These are phyloP conservation scores for Oxyruncus cristatus DNA, from an alignment of 2,113 vertebrate genomes.

Conservation along the genomic window DNA sequence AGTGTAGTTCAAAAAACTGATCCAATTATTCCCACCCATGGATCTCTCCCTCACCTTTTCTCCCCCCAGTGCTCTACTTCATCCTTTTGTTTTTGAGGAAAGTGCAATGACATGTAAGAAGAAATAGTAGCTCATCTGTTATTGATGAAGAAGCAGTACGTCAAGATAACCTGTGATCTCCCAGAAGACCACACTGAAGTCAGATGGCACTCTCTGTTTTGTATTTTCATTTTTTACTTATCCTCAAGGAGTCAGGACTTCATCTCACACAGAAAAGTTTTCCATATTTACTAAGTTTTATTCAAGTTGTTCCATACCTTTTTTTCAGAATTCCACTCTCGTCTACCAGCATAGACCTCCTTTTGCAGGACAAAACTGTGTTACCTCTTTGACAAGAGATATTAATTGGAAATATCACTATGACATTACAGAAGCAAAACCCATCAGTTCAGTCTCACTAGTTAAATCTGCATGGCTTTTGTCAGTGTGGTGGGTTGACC, in stretches of 20 bases:
- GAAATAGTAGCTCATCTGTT: constrained; percentile 66
- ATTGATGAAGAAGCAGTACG: constrained; percentile 58
- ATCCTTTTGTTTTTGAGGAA: constrained; percentile 43
- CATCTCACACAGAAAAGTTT: constrained; percentile 6
- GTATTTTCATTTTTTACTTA: constrained; percentile 41
- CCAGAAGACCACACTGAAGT: constrained; percentile 17
- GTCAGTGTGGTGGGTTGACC: neutral
- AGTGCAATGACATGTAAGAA: constrained; percentile 48
- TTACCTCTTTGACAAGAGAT: neutral
- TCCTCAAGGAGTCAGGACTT: constrained; percentile 30
- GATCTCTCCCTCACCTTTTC: neutral
- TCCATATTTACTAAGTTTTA: neutral
- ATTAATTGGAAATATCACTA: neutral
- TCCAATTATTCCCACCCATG: constrained; percentile 1
- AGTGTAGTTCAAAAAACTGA: neutral
- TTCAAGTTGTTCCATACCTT: neutral
- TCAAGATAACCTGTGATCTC: constrained; percentile 46
- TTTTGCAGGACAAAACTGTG: neutral
- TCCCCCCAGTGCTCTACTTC: neutral
- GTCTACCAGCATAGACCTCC: neutral
- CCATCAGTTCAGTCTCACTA: neutral
- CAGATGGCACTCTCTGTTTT: constrained; percentile 44
- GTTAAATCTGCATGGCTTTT: neutral
- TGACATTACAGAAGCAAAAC: neutral
- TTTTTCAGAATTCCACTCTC: neutral